Conservation (phyloP, 1,140 invertebrate species). For the Drosophila repletoides region DNA sequence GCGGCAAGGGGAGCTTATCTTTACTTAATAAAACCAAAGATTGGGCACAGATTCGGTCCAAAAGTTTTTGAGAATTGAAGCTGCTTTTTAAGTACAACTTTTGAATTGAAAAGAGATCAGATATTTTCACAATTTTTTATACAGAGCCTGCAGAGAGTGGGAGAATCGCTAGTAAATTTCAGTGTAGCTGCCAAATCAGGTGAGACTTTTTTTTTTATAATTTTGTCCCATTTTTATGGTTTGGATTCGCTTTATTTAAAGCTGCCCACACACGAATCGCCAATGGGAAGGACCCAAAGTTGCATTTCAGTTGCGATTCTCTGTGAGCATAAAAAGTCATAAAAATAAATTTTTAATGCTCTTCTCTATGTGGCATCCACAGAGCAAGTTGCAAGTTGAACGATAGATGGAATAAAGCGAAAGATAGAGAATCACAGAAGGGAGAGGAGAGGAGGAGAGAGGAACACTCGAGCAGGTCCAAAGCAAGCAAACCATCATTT, state of each 20-base stretch:
- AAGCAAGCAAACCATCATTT: slow-evolving; percentile 62
- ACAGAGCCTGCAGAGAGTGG: neutral
- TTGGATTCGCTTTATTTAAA: neutral
- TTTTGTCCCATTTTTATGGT: too few relatives aligned
- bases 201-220: neutral
- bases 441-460: neutral
- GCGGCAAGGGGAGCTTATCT: neutral
- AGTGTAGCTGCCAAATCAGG: neutral
- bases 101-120: too few relatives aligned
- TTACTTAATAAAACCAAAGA: too few relatives aligned
- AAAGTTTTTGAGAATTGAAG: too few relatives aligned
- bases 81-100: too few relatives aligned
- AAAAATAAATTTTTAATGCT: slow-evolving; percentile 62
- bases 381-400: neutral
- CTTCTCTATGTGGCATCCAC: slow-evolving; percentile 5
- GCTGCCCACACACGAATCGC: neutral
- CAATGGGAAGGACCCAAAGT: neutral
- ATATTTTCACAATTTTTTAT: neutral
- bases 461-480: neutral
- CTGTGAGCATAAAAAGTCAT: slow-evolving; percentile 44
- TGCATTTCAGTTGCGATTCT: slow-evolving; percentile 30
- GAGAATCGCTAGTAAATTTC: neutral
- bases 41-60: too few relatives aligned
- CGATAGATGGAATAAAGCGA: slow-evolving; percentile 40
- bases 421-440: neutral